These are phyloP conservation scores for Stegana nigrithorax DNA, from an alignment of 2,888 invertebrate genomes.

Conservation along the genomic window DNA sequence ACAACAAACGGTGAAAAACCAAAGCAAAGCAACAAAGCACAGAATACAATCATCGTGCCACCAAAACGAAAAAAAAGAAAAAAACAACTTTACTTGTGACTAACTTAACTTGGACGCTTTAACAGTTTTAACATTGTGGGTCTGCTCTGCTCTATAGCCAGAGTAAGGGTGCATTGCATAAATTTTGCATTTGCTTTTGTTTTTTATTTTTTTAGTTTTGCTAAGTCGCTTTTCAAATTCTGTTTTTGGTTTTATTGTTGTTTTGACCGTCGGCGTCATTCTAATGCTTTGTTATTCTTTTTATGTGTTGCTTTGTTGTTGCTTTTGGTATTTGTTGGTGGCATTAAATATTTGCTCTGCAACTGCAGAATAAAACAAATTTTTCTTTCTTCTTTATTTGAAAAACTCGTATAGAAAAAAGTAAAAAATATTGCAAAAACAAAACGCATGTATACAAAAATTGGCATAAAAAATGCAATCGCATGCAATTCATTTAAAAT, in stretches of 20 bases:
- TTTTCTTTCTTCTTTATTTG: not conserved
- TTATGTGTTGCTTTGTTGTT: not conserved
- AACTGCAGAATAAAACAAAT: constrained; percentile 16
- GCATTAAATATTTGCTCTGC: constrained; percentile 17
- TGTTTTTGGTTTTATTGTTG: not conserved
- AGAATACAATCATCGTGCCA: no score
- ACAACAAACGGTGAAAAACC: no score
- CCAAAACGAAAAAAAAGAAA: not conserved
- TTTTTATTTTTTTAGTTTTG: no score
- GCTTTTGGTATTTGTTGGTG: not conserved
- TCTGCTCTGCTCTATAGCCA: no score
- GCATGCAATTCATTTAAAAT: constrained; percentile 7
- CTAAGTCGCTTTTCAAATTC: not conserved
- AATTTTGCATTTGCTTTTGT: no score
- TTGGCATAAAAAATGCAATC: not conserved
- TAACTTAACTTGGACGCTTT: no score
- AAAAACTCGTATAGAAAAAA: not conserved
- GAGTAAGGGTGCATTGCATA: no score
- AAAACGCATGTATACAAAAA: not conserved
- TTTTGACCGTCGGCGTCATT: not conserved
- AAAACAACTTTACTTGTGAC: no score
- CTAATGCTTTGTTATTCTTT: not conserved
- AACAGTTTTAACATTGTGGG: no score
- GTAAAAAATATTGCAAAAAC: not conserved
- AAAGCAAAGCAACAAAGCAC: no score